phyloP scores from a whole-genome alignment of 2,113 vertebrate genomes.

The Apistogramma diplotaenia region DNA sequence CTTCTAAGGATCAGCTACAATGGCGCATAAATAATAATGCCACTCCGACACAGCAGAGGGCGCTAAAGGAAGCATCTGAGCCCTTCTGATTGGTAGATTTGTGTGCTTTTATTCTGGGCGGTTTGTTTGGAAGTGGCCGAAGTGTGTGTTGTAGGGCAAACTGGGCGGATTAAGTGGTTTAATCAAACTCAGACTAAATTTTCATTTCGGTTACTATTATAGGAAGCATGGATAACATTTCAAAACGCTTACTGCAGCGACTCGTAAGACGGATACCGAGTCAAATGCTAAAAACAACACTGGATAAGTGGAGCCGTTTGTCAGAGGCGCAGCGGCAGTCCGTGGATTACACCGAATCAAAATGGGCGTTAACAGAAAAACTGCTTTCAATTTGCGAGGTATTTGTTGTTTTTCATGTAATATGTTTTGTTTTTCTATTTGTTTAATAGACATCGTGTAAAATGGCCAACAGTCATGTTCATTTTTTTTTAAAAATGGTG shows the following conservation, averaged over 20 bases:
- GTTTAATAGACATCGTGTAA: neutral
- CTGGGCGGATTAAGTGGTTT: neutral
- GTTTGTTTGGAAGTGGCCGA: constrained; percentile 43
- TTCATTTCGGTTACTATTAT: neutral
- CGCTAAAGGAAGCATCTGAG: rapidly evolving
- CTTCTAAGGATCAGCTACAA: neutral
- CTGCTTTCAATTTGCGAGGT: constrained; percentile 83
- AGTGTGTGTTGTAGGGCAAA: neutral
- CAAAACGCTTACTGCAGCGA: constrained; percentile 76
- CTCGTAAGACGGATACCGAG: constrained; percentile 79
- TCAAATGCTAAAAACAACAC: constrained; percentile 57
- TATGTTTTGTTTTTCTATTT: neutral
- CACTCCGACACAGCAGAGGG: constrained; percentile 46
- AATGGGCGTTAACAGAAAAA: constrained; percentile 73
- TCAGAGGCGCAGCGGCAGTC: constrained; percentile 69
- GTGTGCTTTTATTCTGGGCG: constrained; percentile 9
- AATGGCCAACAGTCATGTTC: neutral
- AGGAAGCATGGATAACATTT: constrained; percentile 76
- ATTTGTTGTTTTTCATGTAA: neutral
- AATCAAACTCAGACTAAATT: neutral
- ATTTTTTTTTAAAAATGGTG: too few relatives aligned
- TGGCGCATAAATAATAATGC: neutral
- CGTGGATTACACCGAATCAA: constrained; percentile 75
- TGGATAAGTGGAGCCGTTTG: constrained; percentile 84
- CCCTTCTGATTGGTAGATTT: constrained; percentile 61